phyloP scores from a whole-genome alignment of 2,888 invertebrate genomes.

The Luperina testacea region DNA sequence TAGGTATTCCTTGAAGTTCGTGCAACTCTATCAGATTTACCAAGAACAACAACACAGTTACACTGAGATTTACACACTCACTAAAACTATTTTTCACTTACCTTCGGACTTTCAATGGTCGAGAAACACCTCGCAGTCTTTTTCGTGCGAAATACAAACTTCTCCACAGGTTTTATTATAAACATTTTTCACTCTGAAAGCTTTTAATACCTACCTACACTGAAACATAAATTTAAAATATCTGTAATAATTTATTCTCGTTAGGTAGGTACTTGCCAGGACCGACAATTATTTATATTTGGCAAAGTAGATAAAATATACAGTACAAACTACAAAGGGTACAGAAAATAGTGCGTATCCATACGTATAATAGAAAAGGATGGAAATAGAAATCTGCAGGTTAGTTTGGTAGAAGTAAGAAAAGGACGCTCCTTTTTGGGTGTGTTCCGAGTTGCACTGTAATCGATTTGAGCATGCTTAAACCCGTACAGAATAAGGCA shows the following conservation, averaged over 20 bases:
- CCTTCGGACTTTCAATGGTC: slow-evolving; percentile 33
- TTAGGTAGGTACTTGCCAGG: too few species aligned
- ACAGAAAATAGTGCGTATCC: too few species aligned
- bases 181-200: slow-evolving; percentile 38
- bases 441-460: too few species aligned
- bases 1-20: not conserved
- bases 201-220: not conserved
- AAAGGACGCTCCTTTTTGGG: not conserved
- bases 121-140: slow-evolving; percentile 32
- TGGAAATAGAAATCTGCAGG: not conserved
- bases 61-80: too few species aligned
- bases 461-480: too few species aligned
- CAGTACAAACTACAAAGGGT: slow-evolving; percentile 47
- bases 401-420: not conserved
- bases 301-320: not conserved
- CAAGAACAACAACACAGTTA: not conserved
- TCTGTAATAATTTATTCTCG: too few species aligned
- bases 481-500: too few species aligned
- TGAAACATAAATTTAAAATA: not conserved
- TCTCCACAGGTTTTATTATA: slow-evolving; percentile 46
- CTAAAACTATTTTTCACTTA: slow-evolving; percentile 19
- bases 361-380: slow-evolving; percentile 19
- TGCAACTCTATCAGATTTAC: slow-evolving; percentile 5
- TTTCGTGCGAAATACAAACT: slow-evolving; percentile 36
- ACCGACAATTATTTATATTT: slow-evolving; percentile 4